Evolutionary conservation across 2,797 vertebrate genomes (phyloP).

Genomic region (Sebastes kiyomatsui): DNA sequence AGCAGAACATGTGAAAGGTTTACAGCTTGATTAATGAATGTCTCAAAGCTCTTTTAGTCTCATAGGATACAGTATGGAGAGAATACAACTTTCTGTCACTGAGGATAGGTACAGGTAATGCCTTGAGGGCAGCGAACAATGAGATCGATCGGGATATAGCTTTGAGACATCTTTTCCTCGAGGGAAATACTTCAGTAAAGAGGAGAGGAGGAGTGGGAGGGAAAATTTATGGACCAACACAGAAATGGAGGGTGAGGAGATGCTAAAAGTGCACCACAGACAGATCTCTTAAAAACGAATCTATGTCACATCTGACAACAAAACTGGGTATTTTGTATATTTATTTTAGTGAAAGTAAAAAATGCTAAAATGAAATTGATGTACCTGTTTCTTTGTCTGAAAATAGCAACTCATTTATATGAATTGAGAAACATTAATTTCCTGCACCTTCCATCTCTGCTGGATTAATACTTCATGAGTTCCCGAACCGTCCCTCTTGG

Average conservation of each 20-base stretch:
- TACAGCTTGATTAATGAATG: conserved; percentile 19
- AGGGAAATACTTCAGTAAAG: conserved; percentile 25
- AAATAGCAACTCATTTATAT: neutral
- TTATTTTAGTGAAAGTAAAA: neutral
- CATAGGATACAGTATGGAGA: neutral
- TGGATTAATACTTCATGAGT: conserved; percentile 38
- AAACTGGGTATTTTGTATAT: neutral
- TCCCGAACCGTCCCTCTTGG: conserved; percentile 34
- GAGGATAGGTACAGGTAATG: neutral
- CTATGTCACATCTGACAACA: neutral
- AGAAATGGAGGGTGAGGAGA: conserved; percentile 1
- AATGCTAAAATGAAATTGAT: neutral
- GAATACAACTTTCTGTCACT: conserved; percentile 5
- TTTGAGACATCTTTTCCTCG: conserved; percentile 15
- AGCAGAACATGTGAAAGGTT: neutral
- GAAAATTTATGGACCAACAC: conserved; percentile 10
- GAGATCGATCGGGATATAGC: conserved; percentile 43
- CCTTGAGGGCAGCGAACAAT: conserved; percentile 37
- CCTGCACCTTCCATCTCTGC: conserved; percentile 10
- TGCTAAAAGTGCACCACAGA: neutral
- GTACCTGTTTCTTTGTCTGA: neutral
- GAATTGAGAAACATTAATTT: neutral
- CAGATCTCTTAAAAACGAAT: neutral
- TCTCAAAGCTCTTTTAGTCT: conserved; percentile 31
- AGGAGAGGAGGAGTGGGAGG: neutral